Evolutionary conservation across 2,113 vertebrate genomes (phyloP).

Genomic region (Gallinago undulata): DNA sequence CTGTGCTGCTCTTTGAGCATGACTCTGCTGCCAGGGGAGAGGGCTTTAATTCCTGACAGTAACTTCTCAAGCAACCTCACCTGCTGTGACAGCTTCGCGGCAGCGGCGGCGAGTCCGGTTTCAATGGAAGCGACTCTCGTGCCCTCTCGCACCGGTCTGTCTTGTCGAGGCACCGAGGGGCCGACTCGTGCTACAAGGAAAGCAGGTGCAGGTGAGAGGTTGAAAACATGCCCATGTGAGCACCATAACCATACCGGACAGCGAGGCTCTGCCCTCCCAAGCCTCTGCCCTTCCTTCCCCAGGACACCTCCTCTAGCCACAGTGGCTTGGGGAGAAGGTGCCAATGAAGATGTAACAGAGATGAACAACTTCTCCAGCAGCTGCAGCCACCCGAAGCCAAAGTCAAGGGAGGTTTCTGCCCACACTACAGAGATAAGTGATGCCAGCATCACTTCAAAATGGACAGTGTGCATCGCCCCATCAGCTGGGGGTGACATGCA

Average conservation of each 20-base stretch:
- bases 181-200: slow-evolving; percentile 87
- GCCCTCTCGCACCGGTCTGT: slow-evolving; percentile 94
- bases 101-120: slow-evolving; percentile 91
- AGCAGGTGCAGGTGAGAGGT: background rate
- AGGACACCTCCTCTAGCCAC: rapidly evolving
- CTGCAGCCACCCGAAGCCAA: background rate
- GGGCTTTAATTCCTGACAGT: background rate
- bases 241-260: background rate
- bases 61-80: slow-evolving; percentile 62
- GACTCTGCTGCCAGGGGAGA: background rate
- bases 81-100: slow-evolving; percentile 97
- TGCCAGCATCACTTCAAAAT: background rate
- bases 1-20: background rate
- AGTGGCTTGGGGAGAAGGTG: background rate
- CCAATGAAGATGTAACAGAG: background rate
- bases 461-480: background rate
- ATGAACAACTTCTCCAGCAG: background rate
- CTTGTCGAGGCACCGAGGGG: slow-evolving; percentile 92
- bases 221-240: rapidly evolving
- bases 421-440: rapidly evolving
- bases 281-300: background rate
- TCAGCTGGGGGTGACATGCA: background rate
- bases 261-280: background rate
- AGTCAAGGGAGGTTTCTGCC: background rate
- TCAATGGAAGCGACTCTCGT: slow-evolving; percentile 97